Evolutionary conservation across 2,888 invertebrate genomes (phyloP).

Genomic region (Saturnia pavonia): DNA sequence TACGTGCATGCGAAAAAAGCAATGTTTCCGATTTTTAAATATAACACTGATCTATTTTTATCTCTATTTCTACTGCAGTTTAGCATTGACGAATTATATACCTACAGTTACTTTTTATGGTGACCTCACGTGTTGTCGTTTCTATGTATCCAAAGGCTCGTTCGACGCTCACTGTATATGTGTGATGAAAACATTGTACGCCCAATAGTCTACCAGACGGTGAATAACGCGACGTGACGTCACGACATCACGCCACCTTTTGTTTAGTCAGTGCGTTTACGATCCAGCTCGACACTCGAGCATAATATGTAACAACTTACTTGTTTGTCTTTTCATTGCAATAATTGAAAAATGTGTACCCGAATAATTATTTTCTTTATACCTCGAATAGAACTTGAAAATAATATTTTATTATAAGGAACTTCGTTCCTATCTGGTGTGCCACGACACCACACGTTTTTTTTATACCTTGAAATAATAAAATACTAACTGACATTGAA

Average conservation of each 20-base stretch:
- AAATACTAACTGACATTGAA: too few species aligned
- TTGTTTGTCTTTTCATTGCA: not conserved
- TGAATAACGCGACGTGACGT: slow-evolving; percentile 77
- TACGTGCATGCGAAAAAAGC: not conserved
- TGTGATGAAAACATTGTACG: slow-evolving; percentile 45
- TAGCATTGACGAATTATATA: not conserved
- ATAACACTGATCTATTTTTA: not conserved
- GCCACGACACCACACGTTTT: too few species aligned
- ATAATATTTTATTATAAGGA: too few species aligned
- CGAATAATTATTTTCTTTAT: too few species aligned
- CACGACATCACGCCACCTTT: slow-evolving; percentile 81
- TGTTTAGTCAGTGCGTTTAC: slow-evolving; percentile 68
- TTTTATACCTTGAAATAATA: too few species aligned
- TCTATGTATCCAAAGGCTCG: slow-evolving; percentile 34
- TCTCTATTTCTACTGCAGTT: not conserved
- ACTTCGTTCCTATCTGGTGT: too few species aligned
- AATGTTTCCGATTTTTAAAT: slow-evolving; percentile 1
- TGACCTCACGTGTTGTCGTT: slow-evolving; percentile 41
- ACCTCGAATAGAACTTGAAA: too few species aligned
- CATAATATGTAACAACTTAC: slow-evolving; percentile 26
- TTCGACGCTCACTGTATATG: slow-evolving; percentile 24
- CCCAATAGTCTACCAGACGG: slow-evolving; percentile 63
- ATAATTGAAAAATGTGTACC: not conserved
- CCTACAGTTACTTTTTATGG: slow-evolving; percentile 18
- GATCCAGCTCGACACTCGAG: slow-evolving; percentile 63